Percentiles rank a stretch among this genome's conserved stretches.
Conservation (phyloP, 2,888 invertebrate species). For the Noctua pronuba region DNA sequence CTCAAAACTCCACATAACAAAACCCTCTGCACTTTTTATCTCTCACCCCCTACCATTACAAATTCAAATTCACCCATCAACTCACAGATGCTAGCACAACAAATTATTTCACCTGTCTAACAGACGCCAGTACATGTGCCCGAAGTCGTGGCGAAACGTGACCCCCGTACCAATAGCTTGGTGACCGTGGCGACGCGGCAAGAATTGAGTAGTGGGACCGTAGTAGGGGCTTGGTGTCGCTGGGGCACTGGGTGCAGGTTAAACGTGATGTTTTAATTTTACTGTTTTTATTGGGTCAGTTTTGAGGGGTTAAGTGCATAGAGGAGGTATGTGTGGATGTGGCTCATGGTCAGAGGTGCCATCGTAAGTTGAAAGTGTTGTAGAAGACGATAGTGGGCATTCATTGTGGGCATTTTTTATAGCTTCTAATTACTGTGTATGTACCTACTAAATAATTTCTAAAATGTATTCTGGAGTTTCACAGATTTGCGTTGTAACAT, state of each 20-base stretch:
- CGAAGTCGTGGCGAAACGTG: slow-evolving; percentile 56
- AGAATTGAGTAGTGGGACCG: slow-evolving; percentile 57
- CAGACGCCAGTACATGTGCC: slow-evolving; percentile 52
- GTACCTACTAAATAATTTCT: too few relatives aligned
- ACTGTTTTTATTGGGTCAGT: not conserved
- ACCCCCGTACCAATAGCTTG: slow-evolving; percentile 45
- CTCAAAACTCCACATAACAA: slow-evolving; percentile 2
- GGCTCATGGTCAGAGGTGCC: not conserved
- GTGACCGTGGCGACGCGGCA: slow-evolving; percentile 51
- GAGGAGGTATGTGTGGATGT: not conserved
- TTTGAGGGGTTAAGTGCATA: not conserved
- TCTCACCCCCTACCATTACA: not conserved
- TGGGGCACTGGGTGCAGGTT: slow-evolving; percentile 7
- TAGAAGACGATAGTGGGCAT: not conserved
- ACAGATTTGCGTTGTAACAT: too few relatives aligned
- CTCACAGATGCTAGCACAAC: slow-evolving; percentile 53
- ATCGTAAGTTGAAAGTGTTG: not conserved
- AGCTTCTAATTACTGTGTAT: too few relatives aligned
- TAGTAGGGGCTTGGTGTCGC: slow-evolving; percentile 12
- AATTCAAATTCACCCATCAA: slow-evolving; percentile 64
- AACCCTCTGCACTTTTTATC: not conserved
- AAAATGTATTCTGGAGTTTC: too few relatives aligned
- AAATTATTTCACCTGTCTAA: slow-evolving; percentile 69
- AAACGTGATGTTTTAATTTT: slow-evolving; percentile 40
- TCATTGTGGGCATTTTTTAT: too few relatives aligned